Evolutionary conservation across 2,113 vertebrate species (phyloP).

Genomic region (Hemichromis elongatus): DNA sequence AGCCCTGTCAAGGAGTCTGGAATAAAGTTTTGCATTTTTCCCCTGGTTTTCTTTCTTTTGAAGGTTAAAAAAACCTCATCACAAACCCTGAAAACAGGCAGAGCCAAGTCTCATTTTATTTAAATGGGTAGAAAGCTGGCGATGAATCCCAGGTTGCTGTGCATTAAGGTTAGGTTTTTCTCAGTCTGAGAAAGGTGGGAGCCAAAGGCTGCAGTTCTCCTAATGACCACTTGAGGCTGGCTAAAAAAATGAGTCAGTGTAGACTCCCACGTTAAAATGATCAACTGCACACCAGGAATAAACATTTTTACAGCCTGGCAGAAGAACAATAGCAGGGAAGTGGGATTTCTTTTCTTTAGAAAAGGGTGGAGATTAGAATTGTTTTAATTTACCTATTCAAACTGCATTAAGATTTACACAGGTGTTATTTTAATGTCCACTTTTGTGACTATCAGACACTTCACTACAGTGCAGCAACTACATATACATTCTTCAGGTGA

Average conservation of each 20-base stretch:
- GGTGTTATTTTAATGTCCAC: neutral
- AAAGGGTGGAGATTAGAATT: neutral
- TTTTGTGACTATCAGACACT: neutral
- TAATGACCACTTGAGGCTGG: neutral
- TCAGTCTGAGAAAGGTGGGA: neutral
- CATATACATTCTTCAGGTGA: neutral
- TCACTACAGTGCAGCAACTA: neutral
- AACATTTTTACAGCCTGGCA: neutral
- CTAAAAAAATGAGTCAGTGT: neutral
- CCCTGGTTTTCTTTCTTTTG: neutral
- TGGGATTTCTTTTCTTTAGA: fast-evolving
- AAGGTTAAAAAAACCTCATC: neutral
- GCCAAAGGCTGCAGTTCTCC: neutral
- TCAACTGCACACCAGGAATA: fast-evolving
- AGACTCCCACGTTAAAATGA: neutral
- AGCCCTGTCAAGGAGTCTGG: neutral
- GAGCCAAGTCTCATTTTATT: neutral
- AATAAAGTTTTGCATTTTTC: neutral
- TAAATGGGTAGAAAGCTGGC: neutral
- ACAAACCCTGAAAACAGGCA: neutral
- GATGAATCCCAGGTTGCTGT: neutral
- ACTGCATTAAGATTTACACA: fast-evolving
- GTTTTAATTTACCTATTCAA: neutral
- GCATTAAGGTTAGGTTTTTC: neutral
- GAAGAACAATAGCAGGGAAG: neutral